Conservation (phyloP, 2,888 invertebrate species). For the Pecten maximus region DNA sequence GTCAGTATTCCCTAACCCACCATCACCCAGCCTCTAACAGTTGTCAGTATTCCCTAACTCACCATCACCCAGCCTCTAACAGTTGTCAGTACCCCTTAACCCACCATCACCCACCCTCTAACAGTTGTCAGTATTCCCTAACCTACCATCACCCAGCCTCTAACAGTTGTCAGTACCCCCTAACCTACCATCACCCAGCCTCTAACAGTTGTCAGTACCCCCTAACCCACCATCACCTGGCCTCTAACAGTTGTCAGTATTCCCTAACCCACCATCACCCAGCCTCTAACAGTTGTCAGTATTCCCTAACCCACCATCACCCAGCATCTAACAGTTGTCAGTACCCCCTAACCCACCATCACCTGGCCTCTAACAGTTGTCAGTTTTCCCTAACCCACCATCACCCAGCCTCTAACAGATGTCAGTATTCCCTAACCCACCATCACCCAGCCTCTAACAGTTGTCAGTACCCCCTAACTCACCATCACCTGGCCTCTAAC, state of each 20-base stretch:
- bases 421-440: background rate
- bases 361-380: background rate
- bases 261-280: background rate
- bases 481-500: background rate
- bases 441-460: background rate
- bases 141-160: background rate
- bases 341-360: background rate
- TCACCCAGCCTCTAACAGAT: background rate
- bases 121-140: background rate
- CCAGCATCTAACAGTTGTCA: background rate
- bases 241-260: background rate
- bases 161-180: background rate
- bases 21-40: background rate
- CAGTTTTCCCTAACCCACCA: background rate
- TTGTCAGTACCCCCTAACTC: background rate
- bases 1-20: background rate
- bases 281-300: background rate
- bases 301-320: background rate
- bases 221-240: background rate
- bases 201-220: background rate
- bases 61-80: background rate
- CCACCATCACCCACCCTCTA: background rate
- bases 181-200: background rate
- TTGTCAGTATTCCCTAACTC: background rate
- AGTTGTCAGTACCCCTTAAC: background rate